Evolutionary conservation across 2,888 invertebrate species (phyloP), one percentile per base, ranked within the genome.

Genomic region (Erpobdella octoculata): DNA sequence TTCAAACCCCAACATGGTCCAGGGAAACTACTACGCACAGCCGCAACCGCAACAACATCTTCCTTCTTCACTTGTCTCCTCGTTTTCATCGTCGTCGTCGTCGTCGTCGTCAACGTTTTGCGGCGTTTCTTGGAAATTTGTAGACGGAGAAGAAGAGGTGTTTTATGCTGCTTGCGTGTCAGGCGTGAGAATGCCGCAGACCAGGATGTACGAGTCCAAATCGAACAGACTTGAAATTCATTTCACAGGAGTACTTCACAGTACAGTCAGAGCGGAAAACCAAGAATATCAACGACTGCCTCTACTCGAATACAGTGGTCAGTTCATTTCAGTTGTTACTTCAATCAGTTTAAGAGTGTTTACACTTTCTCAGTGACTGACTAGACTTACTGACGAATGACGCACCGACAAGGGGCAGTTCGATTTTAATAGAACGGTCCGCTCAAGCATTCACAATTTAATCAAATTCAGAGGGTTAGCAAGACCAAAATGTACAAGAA

Each of bases 101-200:
- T 25, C 48, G 12, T 58, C 59, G 4, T 58, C 70, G 8, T 31
- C 62, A 25, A 33, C 59, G 36, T 59, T 33, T 35, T 72, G 72
- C 36, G 38, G 67, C 1, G 35, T 58, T 0, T 68, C 72, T 58
- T 72, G 72, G 72, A 71, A 58, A 36, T 71, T 62, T 35, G 62
- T 62, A 35, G 62, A 62, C 6, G 31, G 62, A n/a, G 62, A 31
- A n/a, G 62, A 62, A 35, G 62, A 62, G 62, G 53, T 58, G 59
- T 62, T 48, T 9, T 72, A 72, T 41, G 72, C 72, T n/a, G 72
- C 72, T 28, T 72, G 72, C 72, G 68, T 72, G 2, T 72, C 72
- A 25, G 67, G 58, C 21, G 36, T 69, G 15, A 46, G 68, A n/a
- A 72, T 41, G 58, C 72, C 72, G 25, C 67, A 72, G 61, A 36